Evolutionary conservation across 2,797 vertebrate species (phyloP).

Genomic region (Sebastes miniatus): DNA sequence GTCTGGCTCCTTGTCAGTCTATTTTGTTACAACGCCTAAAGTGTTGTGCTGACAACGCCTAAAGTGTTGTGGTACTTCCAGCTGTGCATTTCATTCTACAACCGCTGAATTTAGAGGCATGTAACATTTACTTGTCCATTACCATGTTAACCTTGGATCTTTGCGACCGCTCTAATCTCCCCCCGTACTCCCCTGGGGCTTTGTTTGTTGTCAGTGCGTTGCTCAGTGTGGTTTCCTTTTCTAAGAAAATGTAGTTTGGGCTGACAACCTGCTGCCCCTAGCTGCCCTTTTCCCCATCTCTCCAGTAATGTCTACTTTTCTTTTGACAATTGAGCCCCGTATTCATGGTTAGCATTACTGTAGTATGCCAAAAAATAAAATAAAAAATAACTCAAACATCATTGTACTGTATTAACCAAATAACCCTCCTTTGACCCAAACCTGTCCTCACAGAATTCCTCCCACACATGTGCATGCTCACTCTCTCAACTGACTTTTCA

Average conservation of each 20-base stretch:
- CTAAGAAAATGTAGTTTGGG: not conserved
- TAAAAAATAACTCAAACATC: not conserved
- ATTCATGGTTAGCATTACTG: not conserved
- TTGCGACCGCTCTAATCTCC: not conserved
- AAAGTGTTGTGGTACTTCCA: not conserved
- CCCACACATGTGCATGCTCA: too few relatives aligned
- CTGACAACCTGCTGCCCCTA: constrained; percentile 5
- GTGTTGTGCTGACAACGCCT: not conserved
- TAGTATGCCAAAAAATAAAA: not conserved
- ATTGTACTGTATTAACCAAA: not conserved
- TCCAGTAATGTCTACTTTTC: not conserved
- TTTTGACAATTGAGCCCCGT: not conserved
- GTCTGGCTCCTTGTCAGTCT: not conserved
- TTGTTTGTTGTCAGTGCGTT: constrained; percentile 2
- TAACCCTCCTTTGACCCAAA: not conserved
- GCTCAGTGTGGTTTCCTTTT: constrained; percentile 15
- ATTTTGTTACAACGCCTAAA: not conserved
- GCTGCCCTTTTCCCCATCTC: constrained; percentile 1
- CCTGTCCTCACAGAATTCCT: not conserved
- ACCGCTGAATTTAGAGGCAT: not conserved
- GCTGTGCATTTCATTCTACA: not conserved
- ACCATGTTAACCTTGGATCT: constrained; percentile 10
- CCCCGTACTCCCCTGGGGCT: not conserved
- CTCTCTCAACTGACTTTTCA: not conserved
- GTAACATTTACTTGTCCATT: not conserved